Conservation (phyloP, 2,113 vertebrate species). For the Oryzias curvinotus region DNA sequence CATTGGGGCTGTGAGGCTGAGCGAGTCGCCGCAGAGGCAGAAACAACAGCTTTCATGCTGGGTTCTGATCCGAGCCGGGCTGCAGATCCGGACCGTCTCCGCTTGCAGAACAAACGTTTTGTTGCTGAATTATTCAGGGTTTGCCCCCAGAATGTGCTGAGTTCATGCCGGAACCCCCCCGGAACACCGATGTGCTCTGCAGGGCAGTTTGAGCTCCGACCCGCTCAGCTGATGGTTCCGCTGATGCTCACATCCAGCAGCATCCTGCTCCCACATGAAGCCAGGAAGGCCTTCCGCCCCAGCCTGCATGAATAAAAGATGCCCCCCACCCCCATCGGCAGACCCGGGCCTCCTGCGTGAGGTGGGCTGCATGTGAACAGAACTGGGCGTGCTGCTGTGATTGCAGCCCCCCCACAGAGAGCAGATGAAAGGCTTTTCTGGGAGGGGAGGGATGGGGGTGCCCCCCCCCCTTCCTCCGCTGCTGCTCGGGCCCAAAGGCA, state of each 20-base stretch:
- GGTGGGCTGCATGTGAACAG: constrained; percentile 8
- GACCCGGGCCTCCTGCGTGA: constrained; percentile 14
- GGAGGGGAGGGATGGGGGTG: neutral
- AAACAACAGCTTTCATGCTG: constrained; percentile 37
- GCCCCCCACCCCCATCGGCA: constrained; percentile 54
- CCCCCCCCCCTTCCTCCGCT: constrained; percentile 43
- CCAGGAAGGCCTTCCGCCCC: constrained; percentile 21
- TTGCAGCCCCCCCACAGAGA: constrained; percentile 17
- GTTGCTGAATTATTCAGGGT: constrained; percentile 19
- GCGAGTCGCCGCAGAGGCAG: constrained; percentile 42
- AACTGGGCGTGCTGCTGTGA: constrained; percentile 40
- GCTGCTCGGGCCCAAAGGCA: constrained; percentile 45
- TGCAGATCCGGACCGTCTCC: neutral
- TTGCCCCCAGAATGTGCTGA: constrained; percentile 7
- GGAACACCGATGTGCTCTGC: too few relatives aligned
- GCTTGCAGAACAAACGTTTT: constrained; percentile 4
- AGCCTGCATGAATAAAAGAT: constrained; percentile 67
- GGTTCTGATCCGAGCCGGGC: constrained; percentile 28
- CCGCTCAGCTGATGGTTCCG: neutral
- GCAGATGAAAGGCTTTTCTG: neutral
- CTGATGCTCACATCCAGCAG: constrained; percentile 31
- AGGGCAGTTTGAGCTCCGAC: too few relatives aligned
- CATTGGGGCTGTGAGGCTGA: constrained; percentile 32
- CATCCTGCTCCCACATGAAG: constrained; percentile 11
- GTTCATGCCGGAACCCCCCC: neutral